These are phyloP conservation scores for Osmoderma eremita DNA, from an alignment of 2,888 invertebrate species.

Conservation along the genomic window DNA sequence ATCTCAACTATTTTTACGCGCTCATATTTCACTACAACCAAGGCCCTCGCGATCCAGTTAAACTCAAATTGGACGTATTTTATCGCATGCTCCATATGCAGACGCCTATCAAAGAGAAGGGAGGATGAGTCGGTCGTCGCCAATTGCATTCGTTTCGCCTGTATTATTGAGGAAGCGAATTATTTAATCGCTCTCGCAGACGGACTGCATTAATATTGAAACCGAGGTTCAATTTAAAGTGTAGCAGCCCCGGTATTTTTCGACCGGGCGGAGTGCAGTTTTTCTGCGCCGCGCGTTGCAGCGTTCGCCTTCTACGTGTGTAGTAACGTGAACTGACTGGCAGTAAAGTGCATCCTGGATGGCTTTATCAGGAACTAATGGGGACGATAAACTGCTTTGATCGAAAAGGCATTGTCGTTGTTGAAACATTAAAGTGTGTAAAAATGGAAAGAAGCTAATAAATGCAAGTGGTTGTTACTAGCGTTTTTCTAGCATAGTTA, in stretches of 20 bases:
- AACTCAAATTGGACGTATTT: not conserved
- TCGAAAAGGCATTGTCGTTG: not conserved
- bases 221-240: constrained; percentile 40
- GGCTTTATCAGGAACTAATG: constrained; percentile 7
- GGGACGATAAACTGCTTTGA: constrained; percentile 11
- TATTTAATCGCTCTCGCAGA: constrained; percentile 62
- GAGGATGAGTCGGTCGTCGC: constrained; percentile 16
- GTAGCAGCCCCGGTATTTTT: constrained; percentile 20
- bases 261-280: constrained; percentile 27
- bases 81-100: constrained; percentile 3
- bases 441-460: not conserved
- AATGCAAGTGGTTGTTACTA: too few relatives aligned
- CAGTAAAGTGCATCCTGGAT: constrained; percentile 6
- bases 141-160: constrained; percentile 45
- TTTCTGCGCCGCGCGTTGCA: constrained; percentile 1
- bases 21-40: not conserved
- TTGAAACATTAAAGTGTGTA: not conserved
- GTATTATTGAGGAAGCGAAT: constrained; percentile 61
- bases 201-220: constrained; percentile 59
- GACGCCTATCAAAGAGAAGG: not conserved
- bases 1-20: too few relatives aligned
- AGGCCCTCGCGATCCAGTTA: not conserved
- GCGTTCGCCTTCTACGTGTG: not conserved
- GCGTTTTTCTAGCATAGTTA: too few relatives aligned
- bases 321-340: not conserved